phyloP scores from a whole-genome alignment of 2,797 vertebrate genomes.

The Pteropus rufus region DNA sequence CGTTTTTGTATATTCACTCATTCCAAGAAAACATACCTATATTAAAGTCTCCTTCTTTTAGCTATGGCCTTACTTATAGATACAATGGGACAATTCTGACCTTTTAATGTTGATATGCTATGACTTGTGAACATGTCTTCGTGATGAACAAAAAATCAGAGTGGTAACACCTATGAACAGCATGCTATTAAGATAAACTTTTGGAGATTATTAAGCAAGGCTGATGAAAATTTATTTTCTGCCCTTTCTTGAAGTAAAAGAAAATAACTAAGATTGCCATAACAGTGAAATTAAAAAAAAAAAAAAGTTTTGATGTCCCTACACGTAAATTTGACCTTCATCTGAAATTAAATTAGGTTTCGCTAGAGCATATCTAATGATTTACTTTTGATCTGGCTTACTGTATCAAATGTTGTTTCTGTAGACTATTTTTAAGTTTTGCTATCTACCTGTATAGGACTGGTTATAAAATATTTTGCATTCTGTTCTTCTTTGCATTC shows the following conservation, averaged over 20 bases:
- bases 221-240: background rate
- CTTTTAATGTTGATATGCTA: background rate
- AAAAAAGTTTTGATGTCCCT: constrained; percentile 23
- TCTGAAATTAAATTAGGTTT: constrained; percentile 15
- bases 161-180: background rate
- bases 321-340: constrained; percentile 73
- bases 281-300: constrained; percentile 41
- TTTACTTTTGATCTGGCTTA: constrained; percentile 64
- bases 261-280: constrained; percentile 46
- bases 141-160: background rate
- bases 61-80: background rate
- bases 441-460: background rate
- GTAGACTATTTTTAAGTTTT: constrained; percentile 53
- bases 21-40: background rate
- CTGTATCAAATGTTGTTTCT: constrained; percentile 35
- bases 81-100: background rate
- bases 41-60: background rate
- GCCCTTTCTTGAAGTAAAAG: background rate
- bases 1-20: background rate
- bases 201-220: background rate
- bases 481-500: constrained; percentile 52
- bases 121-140: background rate
- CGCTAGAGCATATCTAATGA: constrained; percentile 69
- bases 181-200: background rate
- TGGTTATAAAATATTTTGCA: constrained; percentile 61